phyloP scores from a whole-genome alignment of 1,140 invertebrate species.

The Drosophila ananassae region DNA sequence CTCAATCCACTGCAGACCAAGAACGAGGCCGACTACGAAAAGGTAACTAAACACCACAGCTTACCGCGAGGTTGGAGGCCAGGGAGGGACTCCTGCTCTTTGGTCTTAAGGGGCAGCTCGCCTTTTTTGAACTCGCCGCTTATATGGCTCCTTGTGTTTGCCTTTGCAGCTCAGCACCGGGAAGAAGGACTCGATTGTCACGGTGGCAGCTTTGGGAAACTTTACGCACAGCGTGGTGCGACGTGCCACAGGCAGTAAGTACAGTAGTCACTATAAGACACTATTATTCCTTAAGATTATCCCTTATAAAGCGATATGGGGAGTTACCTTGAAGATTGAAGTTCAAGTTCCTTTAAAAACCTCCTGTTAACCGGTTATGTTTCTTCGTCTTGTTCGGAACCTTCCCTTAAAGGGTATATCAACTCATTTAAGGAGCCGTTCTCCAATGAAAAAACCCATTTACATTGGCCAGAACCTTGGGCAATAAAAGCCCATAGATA shows the following conservation, averaged over 20 bases:
- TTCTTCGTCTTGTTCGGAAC: not conserved
- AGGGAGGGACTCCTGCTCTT: too few relatives aligned
- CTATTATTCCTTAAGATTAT: not conserved
- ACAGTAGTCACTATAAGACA: slow-evolving; percentile 4
- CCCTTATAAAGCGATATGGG: not conserved
- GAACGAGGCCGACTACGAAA: slow-evolving; percentile 82
- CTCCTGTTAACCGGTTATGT: not conserved
- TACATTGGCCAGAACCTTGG: slow-evolving; percentile 3
- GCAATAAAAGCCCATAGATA: slow-evolving; percentile 13
- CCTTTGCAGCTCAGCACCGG: slow-evolving; percentile 73
- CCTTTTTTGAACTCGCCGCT: not conserved
- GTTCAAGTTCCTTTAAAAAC: not conserved
- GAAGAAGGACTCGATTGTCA: slow-evolving; percentile 84
- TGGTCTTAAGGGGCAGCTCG: not conserved
- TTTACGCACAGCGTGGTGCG: slow-evolving; percentile 83
- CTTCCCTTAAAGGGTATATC: not conserved
- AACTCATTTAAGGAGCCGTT: not conserved
- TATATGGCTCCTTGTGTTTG: slow-evolving; percentile 16
- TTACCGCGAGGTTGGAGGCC: not conserved
- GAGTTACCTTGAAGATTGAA: not conserved
- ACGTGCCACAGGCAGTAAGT: slow-evolving; percentile 82
- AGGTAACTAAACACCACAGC: slow-evolving; percentile 55
- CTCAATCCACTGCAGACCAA: slow-evolving; percentile 78
- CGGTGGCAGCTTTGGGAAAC: slow-evolving; percentile 77
- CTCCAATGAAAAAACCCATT: not conserved